These are phyloP conservation scores for Rhorus exstirpatorius DNA, from an alignment of 2,888 invertebrate species.

Conservation along the genomic window DNA sequence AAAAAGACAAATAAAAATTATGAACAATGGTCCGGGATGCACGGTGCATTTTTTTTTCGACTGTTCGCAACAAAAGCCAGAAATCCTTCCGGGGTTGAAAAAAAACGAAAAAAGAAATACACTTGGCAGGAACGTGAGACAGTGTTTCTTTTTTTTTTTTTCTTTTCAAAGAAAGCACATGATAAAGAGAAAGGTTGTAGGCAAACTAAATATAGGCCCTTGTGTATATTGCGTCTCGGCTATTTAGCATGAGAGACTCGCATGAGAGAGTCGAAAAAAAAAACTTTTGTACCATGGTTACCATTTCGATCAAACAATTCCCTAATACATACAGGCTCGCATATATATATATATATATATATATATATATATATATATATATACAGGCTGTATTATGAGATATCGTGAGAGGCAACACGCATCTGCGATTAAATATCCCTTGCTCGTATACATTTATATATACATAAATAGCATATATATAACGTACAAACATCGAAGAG, in stretches of 20 bases:
- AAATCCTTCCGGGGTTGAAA: background rate
- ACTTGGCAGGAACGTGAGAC: background rate
- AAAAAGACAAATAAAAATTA: background rate
- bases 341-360: background rate
- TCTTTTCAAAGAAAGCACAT: slow-evolving; percentile 20
- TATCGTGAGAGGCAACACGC: slow-evolving; percentile 14
- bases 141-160: slow-evolving; percentile 16
- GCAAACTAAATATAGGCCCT: background rate
- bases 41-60: background rate
- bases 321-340: background rate
- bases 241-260: slow-evolving; percentile 45
- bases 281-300: slow-evolving; percentile 58
- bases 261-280: slow-evolving; percentile 38
- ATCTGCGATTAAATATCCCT: slow-evolving; percentile 42
- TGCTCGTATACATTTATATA: background rate
- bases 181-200: slow-evolving; percentile 24
- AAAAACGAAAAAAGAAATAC: background rate
- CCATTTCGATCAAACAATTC: slow-evolving; percentile 69
- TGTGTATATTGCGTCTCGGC: slow-evolving; percentile 22
- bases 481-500: slow-evolving; percentile 2
- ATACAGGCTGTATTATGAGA: too few species aligned
- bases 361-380: background rate
- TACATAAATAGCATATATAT: too few species aligned
- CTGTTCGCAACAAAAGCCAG: background rate
- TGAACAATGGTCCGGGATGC: background rate